Evolutionary conservation across 2,888 invertebrate genomes (phyloP).

Genomic region (Cyrtodaria siliqua): DNA sequence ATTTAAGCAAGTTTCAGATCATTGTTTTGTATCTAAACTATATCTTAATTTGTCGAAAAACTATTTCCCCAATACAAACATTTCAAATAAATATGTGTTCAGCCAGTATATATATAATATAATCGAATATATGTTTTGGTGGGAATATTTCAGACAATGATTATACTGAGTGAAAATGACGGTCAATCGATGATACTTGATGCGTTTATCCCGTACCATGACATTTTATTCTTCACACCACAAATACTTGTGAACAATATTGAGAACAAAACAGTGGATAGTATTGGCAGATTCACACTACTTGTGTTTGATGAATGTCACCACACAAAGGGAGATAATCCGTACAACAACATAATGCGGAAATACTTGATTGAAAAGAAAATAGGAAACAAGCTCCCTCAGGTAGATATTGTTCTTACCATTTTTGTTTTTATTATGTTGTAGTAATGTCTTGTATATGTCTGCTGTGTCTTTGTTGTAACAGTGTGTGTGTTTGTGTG

Average conservation of each 20-base stretch:
- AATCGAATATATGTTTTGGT: no score
- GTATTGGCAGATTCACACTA: neutral
- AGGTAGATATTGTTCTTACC: no score
- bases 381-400: neutral
- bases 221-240: neutral
- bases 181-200: neutral
- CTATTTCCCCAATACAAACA: no score
- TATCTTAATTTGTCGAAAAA: no score
- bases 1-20: no score
- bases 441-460: no score
- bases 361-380: neutral
- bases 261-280: neutral
- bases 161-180: conserved; percentile 23
- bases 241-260: neutral
- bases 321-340: neutral
- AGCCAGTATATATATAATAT: no score
- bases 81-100: no score
- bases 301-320: neutral
- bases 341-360: neutral
- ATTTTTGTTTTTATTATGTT: no score
- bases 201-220: neutral
- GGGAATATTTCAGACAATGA: conserved; percentile 46
- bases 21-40: no score
- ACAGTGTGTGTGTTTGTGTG: no score
- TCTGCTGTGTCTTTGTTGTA: no score